Conservation (phyloP, 2,888 invertebrate genomes). For the Teinopalpus imperialis region DNA sequence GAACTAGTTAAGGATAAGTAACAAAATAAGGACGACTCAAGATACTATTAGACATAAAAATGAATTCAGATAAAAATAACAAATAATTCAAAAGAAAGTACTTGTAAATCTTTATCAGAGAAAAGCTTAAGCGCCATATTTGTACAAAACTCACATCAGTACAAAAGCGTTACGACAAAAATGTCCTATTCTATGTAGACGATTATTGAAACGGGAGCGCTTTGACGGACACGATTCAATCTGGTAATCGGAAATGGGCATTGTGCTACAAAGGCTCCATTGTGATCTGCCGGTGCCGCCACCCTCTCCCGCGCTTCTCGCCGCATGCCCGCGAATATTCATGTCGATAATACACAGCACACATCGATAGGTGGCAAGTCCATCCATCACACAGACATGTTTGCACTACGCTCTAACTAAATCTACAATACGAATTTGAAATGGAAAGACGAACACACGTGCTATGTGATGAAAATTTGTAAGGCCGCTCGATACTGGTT, state of each 20-base stretch:
- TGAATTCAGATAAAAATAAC: too few relatives aligned
- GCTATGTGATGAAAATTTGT: too few relatives aligned
- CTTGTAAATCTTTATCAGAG: not conserved
- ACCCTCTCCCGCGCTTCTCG: conserved; percentile 34
- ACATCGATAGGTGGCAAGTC: conserved; percentile 23
- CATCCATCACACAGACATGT: not conserved
- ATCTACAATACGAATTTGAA: conserved; percentile 1
- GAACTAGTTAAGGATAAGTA: too few relatives aligned
- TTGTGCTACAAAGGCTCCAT: conserved; percentile 77
- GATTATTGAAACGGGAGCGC: conserved; percentile 60
- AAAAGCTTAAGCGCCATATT: conserved; percentile 2
- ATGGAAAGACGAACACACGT: too few relatives aligned
- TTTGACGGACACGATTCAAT: conserved; percentile 75
- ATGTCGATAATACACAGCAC: conserved; percentile 36
- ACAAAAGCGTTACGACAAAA: conserved; percentile 36
- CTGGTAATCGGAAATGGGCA: conserved; percentile 81
- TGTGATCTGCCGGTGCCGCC: conserved; percentile 45
- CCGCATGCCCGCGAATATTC: conserved; percentile 54
- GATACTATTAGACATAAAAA: too few relatives aligned
- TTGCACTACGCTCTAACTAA: conserved; percentile 10
- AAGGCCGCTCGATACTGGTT: too few relatives aligned
- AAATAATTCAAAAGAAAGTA: too few relatives aligned
- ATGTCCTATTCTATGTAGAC: conserved; percentile 40
- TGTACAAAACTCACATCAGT: conserved; percentile 11
- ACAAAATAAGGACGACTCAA: too few relatives aligned